A percentile compares a stretch with the other conserved stretches of the same genome.
Evolutionary conservation across 2,113 vertebrate genomes (phyloP).

Genomic region (Anguilla japonica): DNA sequence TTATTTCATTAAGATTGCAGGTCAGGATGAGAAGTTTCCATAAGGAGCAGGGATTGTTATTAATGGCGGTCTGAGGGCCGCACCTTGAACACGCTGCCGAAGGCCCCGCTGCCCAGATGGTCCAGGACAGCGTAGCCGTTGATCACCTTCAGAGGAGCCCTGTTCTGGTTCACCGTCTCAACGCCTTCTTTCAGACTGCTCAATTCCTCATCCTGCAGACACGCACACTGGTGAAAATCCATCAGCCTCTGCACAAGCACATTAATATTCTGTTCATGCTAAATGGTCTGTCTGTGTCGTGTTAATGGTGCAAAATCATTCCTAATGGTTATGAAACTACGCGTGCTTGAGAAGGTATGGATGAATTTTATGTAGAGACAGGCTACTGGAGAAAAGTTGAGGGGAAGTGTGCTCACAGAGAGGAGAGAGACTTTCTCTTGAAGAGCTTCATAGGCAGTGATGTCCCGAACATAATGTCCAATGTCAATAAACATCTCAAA

Average conservation of each 20-base stretch:
- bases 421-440: conserved; percentile 75
- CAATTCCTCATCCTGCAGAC: conserved; percentile 74
- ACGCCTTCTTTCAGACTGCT: conserved; percentile 78
- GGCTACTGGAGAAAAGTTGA: neutral
- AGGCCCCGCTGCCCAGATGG: conserved; percentile 84
- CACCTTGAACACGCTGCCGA: conserved; percentile 88
- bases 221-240: neutral
- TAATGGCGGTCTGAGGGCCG: neutral
- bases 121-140: conserved; percentile 82
- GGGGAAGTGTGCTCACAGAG: conserved; percentile 65
- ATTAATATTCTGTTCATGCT: neutral
- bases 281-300: neutral
- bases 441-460: conserved; percentile 77
- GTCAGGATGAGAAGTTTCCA: neutral
- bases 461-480: conserved; percentile 85
- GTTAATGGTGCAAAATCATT: neutral
- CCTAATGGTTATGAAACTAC: neutral
- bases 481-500: conserved; percentile 91
- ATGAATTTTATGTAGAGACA: neutral
- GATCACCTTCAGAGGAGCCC: conserved; percentile 77
- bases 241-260: neutral
- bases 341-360: neutral
- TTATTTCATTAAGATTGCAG: neutral
- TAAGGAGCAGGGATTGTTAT: neutral
- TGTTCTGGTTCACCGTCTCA: conserved; percentile 81